Evolutionary conservation across 2,797 vertebrate species (phyloP).

Genomic region (Rhinophrynus dorsalis): DNA sequence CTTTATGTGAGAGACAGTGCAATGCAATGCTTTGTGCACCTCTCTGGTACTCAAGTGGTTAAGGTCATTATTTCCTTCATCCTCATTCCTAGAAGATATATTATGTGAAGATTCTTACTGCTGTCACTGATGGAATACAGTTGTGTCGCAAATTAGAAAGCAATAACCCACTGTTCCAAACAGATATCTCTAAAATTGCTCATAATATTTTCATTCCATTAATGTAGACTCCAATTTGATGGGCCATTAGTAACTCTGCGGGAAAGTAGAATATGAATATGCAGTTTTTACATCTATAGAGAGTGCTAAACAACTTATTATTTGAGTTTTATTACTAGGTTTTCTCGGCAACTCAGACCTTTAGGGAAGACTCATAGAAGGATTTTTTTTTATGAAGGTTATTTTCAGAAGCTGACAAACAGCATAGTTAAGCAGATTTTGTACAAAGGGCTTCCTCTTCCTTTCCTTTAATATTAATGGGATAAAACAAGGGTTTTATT

Average conservation of each 20-base stretch:
- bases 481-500: no score
- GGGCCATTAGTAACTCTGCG: slow-evolving; percentile 16
- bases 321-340: slow-evolving; percentile 6
- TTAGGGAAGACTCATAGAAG: neutral
- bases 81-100: no score
- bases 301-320: neutral
- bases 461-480: no score
- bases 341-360: neutral
- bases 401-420: neutral
- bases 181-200: neutral
- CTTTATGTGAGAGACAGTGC: no score
- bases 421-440: neutral
- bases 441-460: no score
- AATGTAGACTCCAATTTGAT: slow-evolving; percentile 30
- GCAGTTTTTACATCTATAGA: neutral
- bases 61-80: no score
- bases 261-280: slow-evolving; percentile 5
- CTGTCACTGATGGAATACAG: neutral
- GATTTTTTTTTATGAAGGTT: neutral
- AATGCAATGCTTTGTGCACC: no score
- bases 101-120: no score
- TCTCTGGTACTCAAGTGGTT: no score
- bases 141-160: neutral
- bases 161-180: neutral
- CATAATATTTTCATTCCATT: neutral